Evolutionary conservation across 1,140 invertebrate genomes (phyloP).

Genomic region (Temnothorax curvispinosus): DNA sequence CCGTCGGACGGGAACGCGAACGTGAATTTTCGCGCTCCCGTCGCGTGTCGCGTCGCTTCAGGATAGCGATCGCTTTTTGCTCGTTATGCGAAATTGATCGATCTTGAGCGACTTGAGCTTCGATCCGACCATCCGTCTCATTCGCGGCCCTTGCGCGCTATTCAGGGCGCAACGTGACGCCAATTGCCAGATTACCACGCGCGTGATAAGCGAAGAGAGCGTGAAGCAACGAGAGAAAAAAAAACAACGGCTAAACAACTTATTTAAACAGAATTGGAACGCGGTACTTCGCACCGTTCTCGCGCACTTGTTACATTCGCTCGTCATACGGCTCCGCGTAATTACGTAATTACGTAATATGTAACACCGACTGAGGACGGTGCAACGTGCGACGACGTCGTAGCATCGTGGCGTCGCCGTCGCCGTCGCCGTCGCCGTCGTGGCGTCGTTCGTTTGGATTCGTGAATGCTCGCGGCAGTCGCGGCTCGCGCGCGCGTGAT

Average conservation of each 20-base stretch:
- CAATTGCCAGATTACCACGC: neutral
- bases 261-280: neutral
- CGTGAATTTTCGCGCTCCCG: neutral
- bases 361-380: neutral
- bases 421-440: no score
- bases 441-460: conserved; percentile 13
- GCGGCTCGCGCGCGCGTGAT: neutral
- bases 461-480: neutral
- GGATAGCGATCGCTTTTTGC: conserved; percentile 1
- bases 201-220: conserved; percentile 1
- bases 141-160: neutral
- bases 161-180: conserved; percentile 42
- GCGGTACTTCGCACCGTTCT: neutral
- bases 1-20: no score
- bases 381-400: neutral
- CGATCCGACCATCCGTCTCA: neutral
- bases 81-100: conserved; percentile 20
- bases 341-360: conserved; percentile 44
- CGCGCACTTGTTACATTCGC: neutral
- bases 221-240: neutral
- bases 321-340: neutral
- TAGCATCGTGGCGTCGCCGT: neutral
- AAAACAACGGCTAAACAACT: neutral
- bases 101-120: neutral
- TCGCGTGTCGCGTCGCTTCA: neutral